phyloP scores from a whole-genome alignment of 2,888 invertebrate species.

The Geotrupes spiniger region DNA sequence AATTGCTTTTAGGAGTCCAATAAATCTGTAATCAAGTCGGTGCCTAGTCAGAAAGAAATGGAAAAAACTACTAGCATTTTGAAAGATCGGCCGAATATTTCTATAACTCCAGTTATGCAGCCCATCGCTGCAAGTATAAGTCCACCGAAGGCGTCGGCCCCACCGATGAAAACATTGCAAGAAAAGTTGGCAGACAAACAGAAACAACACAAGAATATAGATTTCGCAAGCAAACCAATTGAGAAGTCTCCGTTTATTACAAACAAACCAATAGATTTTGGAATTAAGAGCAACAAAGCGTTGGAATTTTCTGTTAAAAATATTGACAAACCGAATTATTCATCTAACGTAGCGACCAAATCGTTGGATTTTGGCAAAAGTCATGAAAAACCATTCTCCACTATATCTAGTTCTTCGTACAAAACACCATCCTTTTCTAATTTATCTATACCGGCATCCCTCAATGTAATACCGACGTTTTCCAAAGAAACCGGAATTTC shows the following conservation, averaged over 20 bases:
- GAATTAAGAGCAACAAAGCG: constrained; percentile 3
- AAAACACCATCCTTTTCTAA: constrained; percentile 23
- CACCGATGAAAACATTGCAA: constrained; percentile 61
- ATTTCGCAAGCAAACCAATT: constrained; percentile 11
- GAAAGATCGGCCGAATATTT: constrained; percentile 53
- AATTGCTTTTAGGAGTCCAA: constrained; percentile 7
- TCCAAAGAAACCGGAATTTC: constrained; percentile 44
- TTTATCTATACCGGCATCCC: constrained; percentile 30
- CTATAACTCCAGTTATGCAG: constrained; percentile 48
- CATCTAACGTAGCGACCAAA: constrained; percentile 1
- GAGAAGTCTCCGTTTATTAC: constrained; percentile 11
- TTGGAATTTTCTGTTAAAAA: constrained; percentile 2
- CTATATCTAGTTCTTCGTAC: constrained; percentile 18
- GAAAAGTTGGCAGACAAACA: constrained; percentile 67
- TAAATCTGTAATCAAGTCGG: constrained; percentile 7
- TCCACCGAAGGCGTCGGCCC: constrained; percentile 24
- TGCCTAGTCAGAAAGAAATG: constrained; percentile 10
- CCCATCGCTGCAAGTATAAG: constrained; percentile 12
- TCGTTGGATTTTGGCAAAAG: constrained; percentile 14
- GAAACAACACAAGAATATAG: constrained; percentile 47
- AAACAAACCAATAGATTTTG: constrained; percentile 1
- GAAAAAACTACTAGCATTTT: constrained; percentile 28
- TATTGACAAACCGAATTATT: constrained; percentile 9
- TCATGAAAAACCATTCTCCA: constrained; percentile 12
- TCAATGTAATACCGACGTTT: constrained; percentile 39